Percentiles rank a stretch among this genome's conserved stretches.
Conservation (phyloP, 2,113 vertebrate genomes). For the Cranoglanis bouderius region DNA sequence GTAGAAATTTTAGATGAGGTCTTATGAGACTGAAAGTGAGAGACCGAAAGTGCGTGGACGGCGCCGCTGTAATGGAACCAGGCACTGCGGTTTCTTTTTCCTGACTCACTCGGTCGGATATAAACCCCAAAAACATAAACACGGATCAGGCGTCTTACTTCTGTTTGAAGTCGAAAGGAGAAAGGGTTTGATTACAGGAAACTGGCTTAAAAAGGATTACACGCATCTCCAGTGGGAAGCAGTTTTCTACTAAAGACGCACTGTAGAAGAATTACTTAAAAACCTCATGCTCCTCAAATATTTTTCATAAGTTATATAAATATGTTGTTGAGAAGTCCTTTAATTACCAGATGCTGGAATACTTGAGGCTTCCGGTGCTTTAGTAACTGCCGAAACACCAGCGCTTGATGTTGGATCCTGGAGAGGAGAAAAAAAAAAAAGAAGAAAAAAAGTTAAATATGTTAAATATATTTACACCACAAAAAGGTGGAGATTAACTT, state of each 20-base stretch:
- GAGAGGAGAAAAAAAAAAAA: not conserved
- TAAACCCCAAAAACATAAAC: constrained; percentile 6
- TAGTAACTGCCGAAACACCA: constrained; percentile 72
- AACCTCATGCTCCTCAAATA: not conserved
- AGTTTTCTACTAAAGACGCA: not conserved
- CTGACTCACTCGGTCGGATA: not conserved
- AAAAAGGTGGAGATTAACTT: not conserved
- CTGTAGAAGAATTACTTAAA: not conserved
- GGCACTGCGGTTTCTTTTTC: not conserved
- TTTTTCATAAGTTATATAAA: not conserved
- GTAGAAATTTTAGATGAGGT: not conserved
- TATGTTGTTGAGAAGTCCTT: not conserved
- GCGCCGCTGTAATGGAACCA: not conserved
- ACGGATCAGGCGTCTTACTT: not conserved
- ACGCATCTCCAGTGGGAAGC: not conserved
- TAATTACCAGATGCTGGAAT: constrained; percentile 70
- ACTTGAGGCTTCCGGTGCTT: constrained; percentile 71
- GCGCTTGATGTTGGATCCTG: constrained; percentile 72
- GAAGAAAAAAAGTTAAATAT: not conserved
- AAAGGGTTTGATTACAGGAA: constrained; percentile 9
- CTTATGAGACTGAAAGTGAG: not conserved
- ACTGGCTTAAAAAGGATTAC: not conserved
- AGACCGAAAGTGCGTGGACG: not conserved
- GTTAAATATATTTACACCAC: not conserved
- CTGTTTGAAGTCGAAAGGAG: not conserved